These are phyloP conservation scores for Strigamia crassipes DNA, from an alignment of 2,888 invertebrate species.

Conservation along the genomic window DNA sequence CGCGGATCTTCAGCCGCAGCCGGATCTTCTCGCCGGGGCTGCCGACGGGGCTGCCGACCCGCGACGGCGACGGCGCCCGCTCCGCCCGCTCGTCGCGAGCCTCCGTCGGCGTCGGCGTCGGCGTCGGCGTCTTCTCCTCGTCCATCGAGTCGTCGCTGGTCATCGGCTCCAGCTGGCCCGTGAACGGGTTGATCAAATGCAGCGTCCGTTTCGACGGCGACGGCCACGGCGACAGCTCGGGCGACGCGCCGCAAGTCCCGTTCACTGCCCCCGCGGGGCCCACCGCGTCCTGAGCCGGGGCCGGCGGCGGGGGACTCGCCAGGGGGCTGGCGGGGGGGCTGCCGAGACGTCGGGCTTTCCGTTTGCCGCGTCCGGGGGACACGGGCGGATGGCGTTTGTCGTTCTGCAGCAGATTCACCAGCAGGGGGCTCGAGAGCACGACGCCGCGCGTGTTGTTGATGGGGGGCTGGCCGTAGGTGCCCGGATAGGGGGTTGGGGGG, in stretches of 20 bases:
- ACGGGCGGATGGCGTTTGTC: slow-evolving; percentile 51
- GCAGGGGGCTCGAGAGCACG: slow-evolving; percentile 78
- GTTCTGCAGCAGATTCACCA: slow-evolving; percentile 83
- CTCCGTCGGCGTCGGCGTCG: neutral
- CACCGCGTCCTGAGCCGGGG: neutral
- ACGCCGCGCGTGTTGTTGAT: slow-evolving; percentile 41
- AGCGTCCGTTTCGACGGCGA: slow-evolving; percentile 60
- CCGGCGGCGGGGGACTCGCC: slow-evolving; percentile 31
- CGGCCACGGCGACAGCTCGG: slow-evolving; percentile 51
- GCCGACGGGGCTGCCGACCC: neutral
- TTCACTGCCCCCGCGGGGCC: neutral
- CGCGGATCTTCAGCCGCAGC: slow-evolving; percentile 76
- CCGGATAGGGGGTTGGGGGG: slow-evolving; percentile 49
- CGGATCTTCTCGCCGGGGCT: slow-evolving; percentile 75
- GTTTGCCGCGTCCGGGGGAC: slow-evolving; percentile 24
- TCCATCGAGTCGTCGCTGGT: slow-evolving; percentile 64
- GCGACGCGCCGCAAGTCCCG: neutral
- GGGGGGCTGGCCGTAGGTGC: slow-evolving; percentile 48
- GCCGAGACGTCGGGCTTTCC: neutral
- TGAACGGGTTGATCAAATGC: slow-evolving; percentile 87
- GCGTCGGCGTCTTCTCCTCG: slow-evolving; percentile 56
- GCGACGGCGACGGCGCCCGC: neutral
- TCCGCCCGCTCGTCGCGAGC: neutral
- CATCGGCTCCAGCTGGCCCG: slow-evolving; percentile 80
- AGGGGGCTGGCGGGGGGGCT: neutral